Evolutionary conservation across 2,888 invertebrate genomes (phyloP).

Genomic region (Byasa hedistus): DNA sequence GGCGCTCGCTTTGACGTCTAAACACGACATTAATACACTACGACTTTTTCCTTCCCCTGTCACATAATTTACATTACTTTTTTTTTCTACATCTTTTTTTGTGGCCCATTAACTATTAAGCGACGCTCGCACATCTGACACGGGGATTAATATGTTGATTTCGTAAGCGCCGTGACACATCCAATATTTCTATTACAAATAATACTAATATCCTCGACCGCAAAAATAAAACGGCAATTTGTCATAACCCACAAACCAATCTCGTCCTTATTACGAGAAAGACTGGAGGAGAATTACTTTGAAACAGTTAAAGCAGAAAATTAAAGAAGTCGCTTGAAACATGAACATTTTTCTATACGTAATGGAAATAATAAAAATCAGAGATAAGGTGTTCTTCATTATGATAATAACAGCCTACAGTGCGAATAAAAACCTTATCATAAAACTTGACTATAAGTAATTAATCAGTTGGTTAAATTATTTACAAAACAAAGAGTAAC

Average conservation of each 20-base stretch:
- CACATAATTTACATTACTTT: slow-evolving; percentile 76
- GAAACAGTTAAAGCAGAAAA: not conserved
- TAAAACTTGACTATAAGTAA: not conserved
- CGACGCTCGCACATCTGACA: slow-evolving; percentile 60
- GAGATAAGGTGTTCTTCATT: slow-evolving; percentile 16
- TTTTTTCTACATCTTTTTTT: slow-evolving; percentile 52
- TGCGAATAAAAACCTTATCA: not conserved
- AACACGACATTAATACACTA: slow-evolving; percentile 78
- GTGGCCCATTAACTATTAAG: slow-evolving; percentile 77
- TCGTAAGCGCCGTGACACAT: slow-evolving; percentile 49
- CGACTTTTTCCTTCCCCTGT: slow-evolving; percentile 69
- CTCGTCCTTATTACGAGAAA: slow-evolving; percentile 4
- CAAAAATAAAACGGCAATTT: slow-evolving; percentile 34
- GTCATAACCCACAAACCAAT: slow-evolving; percentile 8
- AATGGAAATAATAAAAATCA: slow-evolving; percentile 25
- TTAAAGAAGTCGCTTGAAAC: not conserved
- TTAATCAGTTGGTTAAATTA: not conserved
- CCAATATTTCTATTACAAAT: slow-evolving; percentile 34
- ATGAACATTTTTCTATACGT: slow-evolving; percentile 10
- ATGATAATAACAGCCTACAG: slow-evolving; percentile 3
- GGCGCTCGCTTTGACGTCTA: slow-evolving; percentile 73
- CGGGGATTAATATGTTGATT: slow-evolving; percentile 65
- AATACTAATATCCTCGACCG: slow-evolving; percentile 26
- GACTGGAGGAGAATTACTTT: slow-evolving; percentile 5
- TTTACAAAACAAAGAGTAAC: not conserved